A percentile compares a stretch with the other conserved stretches of the same genome.
phyloP scores from a whole-genome alignment of 2,113 vertebrate species.

The Centropus bengalensis region DNA sequence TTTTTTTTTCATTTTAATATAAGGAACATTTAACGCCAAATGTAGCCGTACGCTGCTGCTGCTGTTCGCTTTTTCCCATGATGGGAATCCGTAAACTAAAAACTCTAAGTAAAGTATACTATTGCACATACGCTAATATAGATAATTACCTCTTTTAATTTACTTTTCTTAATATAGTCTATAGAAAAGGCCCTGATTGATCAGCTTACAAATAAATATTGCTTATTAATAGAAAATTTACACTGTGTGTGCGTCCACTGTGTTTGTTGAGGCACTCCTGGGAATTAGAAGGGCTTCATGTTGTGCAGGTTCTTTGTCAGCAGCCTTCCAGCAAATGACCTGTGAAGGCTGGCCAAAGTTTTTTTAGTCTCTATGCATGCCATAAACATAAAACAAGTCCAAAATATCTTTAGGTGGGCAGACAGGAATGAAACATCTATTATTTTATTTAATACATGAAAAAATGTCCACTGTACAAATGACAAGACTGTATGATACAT shows the following conservation, averaged over 20 bases:
- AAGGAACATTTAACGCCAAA: background rate
- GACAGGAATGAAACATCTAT: background rate
- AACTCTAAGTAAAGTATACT: background rate
- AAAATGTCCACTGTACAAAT: background rate
- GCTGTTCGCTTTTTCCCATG: background rate
- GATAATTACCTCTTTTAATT: background rate
- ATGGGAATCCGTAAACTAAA: background rate
- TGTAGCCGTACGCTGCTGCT: background rate
- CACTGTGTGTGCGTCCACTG: background rate
- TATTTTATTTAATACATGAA: background rate
- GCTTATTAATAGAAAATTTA: constrained; percentile 14
- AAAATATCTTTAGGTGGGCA: constrained; percentile 9
- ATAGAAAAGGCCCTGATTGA: background rate
- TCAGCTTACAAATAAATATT: background rate
- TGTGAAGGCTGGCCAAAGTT: background rate
- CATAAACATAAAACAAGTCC: background rate
- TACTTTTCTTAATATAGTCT: background rate
- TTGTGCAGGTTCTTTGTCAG: background rate
- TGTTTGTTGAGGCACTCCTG: background rate
- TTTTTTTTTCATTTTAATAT: background rate
- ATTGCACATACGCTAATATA: background rate
- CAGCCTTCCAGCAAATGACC: background rate
- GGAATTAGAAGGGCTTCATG: background rate
- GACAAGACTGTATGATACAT: background rate
- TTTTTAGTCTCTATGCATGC: background rate